Conservation (phyloP, 2,113 vertebrate genomes). For the Coracopsis vasa region DNA sequence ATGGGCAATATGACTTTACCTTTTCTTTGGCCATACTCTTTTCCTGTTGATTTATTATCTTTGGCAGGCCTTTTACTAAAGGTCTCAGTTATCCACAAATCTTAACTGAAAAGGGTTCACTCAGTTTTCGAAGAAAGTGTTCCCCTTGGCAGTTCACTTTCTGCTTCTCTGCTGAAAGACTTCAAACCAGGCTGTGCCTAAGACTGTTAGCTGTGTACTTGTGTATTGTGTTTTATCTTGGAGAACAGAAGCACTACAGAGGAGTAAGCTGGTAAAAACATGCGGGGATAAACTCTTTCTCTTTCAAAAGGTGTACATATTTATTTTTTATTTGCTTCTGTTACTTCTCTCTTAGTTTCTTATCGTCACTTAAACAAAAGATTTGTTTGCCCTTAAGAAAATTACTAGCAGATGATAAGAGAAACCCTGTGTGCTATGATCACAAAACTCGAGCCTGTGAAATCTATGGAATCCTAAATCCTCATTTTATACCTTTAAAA, state of each 20-base stretch:
- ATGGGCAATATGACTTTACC: not conserved
- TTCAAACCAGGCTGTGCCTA: not conserved
- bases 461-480: not conserved
- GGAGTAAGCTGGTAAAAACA: not conserved
- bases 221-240: not conserved
- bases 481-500: not conserved
- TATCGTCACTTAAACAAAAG: constrained; percentile 33
- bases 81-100: not conserved
- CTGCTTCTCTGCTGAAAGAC: not conserved
- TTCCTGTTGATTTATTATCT: not conserved
- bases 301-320: not conserved
- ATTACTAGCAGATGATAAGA: constrained; percentile 41
- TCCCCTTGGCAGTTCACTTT: not conserved
- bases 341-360: not conserved
- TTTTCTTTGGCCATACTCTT: not conserved
- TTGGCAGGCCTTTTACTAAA: not conserved
- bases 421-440: constrained; percentile 36
- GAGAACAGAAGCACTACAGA: not conserved
- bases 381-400: constrained; percentile 45
- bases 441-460: not conserved
- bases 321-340: not conserved
- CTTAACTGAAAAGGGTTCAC: not conserved
- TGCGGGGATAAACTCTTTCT: not conserved
- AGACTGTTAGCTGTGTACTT: not conserved
- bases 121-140: not conserved